Evolutionary conservation across 2,888 invertebrate genomes (phyloP).

Genomic region (Teleogryllus oceanicus): DNA sequence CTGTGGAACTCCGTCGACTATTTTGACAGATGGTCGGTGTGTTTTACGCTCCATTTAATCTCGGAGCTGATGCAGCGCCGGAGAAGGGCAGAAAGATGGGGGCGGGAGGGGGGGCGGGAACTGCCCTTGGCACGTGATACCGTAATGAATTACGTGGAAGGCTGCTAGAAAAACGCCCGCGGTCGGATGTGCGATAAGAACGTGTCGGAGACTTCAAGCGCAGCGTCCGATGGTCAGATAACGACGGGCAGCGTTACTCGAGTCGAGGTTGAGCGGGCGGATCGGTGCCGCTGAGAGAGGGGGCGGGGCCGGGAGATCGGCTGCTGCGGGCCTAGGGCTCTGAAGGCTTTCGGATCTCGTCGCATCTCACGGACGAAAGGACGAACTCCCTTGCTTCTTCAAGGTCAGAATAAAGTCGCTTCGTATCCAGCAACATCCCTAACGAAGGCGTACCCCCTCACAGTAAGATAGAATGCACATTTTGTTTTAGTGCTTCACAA

Average conservation of each 20-base stretch:
- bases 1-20: not conserved
- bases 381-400: too few species aligned
- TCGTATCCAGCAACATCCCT: too few species aligned
- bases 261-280: too few species aligned
- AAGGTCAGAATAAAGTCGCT: too few species aligned
- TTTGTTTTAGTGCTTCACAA: too few species aligned
- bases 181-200: not conserved
- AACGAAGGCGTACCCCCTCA: too few species aligned
- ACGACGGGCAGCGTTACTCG: not conserved
- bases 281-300: too few species aligned
- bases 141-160: not conserved
- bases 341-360: too few species aligned
- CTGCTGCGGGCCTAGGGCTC: too few species aligned
- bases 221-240: not conserved
- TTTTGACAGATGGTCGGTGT: conserved; percentile 10
- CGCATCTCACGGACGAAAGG: too few species aligned
- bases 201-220: not conserved
- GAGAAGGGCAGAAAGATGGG: not conserved
- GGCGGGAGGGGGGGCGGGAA: not conserved
- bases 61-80: not conserved
- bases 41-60: conserved; percentile 18
- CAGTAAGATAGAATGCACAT: too few species aligned
- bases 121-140: conserved; percentile 8
- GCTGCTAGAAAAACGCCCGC: not conserved
- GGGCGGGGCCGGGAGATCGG: too few species aligned